A percentile compares a stretch with the other conserved stretches of the same genome.
These are phyloP conservation scores for Dolichotis patagonum DNA, from an alignment of 2,113 vertebrate species.

Conservation along the genomic window DNA sequence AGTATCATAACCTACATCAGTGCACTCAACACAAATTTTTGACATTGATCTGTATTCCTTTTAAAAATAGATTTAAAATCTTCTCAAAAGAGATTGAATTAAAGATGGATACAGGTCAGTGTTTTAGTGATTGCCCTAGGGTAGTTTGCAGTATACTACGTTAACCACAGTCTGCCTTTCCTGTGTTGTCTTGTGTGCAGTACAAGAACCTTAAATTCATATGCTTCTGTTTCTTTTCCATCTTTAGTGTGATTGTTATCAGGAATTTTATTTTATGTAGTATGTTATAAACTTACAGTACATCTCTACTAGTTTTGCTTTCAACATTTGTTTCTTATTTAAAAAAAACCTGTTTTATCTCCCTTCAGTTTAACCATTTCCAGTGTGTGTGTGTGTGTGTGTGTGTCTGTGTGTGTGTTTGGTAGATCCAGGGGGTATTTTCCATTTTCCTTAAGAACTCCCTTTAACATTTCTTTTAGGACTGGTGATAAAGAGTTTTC, in stretches of 20 bases:
- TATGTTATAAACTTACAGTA: neutral
- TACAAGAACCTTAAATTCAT: neutral
- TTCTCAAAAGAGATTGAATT: slow-evolving; percentile 1
- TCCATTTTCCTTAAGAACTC: neutral
- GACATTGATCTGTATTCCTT: neutral
- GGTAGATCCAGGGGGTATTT: neutral
- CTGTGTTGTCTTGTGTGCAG: neutral
- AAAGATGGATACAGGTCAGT: neutral
- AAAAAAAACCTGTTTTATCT: neutral
- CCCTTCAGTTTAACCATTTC: neutral
- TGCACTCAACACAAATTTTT: neutral
- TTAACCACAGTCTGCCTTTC: neutral
- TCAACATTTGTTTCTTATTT: neutral
- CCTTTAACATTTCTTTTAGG: neutral
- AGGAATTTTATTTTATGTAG: neutral
- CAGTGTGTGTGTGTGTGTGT: neutral
- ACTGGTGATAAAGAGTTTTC: neutral
- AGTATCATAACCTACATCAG: neutral
- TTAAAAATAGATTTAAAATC: neutral
- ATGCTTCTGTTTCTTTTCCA: neutral
- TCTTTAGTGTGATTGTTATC: neutral
- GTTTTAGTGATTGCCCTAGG: neutral
- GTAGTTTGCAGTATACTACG: neutral
- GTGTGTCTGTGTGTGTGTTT: neutral
- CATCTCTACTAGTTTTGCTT: neutral